Evolutionary conservation across 2,888 invertebrate species (phyloP).

Genomic region (Scaptomyza reducta): DNA sequence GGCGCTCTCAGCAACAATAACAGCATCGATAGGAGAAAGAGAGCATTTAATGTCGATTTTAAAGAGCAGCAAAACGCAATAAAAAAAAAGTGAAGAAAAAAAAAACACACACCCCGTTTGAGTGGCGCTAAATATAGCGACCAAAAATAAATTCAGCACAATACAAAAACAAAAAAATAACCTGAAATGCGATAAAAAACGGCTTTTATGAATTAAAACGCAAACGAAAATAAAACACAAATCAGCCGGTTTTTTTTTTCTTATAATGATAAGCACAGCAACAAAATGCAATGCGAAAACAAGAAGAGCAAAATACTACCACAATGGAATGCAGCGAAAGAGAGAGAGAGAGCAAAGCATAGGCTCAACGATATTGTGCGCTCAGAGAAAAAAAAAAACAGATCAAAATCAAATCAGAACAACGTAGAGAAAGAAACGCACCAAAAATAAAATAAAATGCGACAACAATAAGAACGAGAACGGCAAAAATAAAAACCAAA

Average conservation of each 20-base stretch:
- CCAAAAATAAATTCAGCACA: slow-evolving; percentile 41
- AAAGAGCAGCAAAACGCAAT: slow-evolving; percentile 34
- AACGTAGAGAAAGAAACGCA: slow-evolving; percentile 21
- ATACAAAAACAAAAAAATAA: slow-evolving; percentile 27
- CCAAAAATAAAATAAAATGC: slow-evolving; percentile 4
- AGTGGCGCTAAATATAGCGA: slow-evolving; percentile 67
- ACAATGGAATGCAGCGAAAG: not conserved
- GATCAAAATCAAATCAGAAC: slow-evolving; percentile 41
- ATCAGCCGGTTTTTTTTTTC: slow-evolving; percentile 42
- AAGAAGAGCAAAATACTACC: not conserved
- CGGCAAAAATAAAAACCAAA: slow-evolving; percentile 48
- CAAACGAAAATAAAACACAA: slow-evolving; percentile 28
- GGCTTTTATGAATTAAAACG: slow-evolving; percentile 50
- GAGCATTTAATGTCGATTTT: slow-evolving; percentile 28
- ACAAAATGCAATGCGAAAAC: slow-evolving; percentile 28
- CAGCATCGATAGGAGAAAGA: not conserved
- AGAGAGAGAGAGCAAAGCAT: slow-evolving; percentile 12
- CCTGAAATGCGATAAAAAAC: slow-evolving; percentile 35
- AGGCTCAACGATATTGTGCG: slow-evolving; percentile 18
- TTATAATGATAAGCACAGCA: slow-evolving; percentile 31
- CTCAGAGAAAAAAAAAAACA: slow-evolving; percentile 9
- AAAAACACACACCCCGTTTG: slow-evolving; percentile 32
- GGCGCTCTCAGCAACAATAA: slow-evolving; percentile 13
- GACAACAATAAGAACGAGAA: slow-evolving; percentile 21
- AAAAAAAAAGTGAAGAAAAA: slow-evolving; percentile 13